Evolutionary conservation across 1,140 invertebrate species (phyloP).

Genomic region (Zaprionus davidi): DNA sequence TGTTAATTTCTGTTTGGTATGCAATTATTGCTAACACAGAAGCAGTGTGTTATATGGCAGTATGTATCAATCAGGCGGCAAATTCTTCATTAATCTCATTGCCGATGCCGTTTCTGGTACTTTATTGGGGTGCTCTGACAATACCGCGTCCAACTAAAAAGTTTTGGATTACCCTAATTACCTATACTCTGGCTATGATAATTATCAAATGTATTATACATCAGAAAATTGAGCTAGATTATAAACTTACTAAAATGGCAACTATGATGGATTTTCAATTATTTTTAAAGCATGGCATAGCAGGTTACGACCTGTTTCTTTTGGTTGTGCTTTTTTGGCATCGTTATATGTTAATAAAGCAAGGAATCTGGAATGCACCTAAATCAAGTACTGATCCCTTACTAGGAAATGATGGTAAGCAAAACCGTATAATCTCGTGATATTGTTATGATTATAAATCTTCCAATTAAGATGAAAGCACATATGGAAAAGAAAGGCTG

Average conservation of each 20-base stretch:
- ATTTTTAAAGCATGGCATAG: constrained; percentile 92
- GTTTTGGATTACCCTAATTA: constrained; percentile 98
- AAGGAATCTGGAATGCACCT: constrained; percentile 67
- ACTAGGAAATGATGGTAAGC: constrained; percentile 19
- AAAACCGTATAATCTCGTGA: neutral
- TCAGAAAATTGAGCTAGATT: constrained; percentile 95
- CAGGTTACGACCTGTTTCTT: constrained; percentile 94
- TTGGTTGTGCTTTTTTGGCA: constrained; percentile 98
- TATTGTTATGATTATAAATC: neutral
- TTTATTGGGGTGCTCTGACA: constrained; percentile 98
- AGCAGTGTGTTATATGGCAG: constrained; percentile 96
- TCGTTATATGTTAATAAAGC: constrained; percentile 87
- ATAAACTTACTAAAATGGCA: constrained; percentile 86
- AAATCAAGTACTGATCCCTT: constrained; percentile 25
- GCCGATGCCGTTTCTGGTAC: constrained; percentile 96
- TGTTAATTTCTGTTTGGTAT: constrained; percentile 90
- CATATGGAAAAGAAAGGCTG: constrained; percentile 32
- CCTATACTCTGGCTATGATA: constrained; percentile 97
- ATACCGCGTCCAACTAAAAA: constrained; percentile 97
- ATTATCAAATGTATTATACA: constrained; percentile 97
- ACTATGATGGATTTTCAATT: constrained; percentile 94
- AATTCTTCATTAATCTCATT: constrained; percentile 92
- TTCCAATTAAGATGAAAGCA: neutral
- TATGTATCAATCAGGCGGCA: constrained; percentile 96
- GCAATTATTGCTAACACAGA: constrained; percentile 95